phyloP scores from a whole-genome alignment of 2,888 invertebrate genomes.

The Corbicula japonica region DNA sequence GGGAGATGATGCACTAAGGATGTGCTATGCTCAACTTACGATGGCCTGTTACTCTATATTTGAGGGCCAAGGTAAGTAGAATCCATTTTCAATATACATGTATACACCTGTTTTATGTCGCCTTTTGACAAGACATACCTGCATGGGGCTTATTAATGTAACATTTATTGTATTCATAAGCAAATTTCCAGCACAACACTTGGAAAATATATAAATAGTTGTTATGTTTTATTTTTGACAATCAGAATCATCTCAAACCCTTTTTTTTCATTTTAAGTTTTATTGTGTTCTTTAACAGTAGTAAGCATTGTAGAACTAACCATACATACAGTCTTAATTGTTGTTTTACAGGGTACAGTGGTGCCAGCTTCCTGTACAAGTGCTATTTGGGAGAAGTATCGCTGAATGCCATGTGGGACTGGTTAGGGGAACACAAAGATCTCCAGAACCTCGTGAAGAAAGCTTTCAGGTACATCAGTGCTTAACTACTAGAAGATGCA shows the following conservation, averaged over 20 bases:
- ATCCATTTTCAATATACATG: too few relatives aligned
- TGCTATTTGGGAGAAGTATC: conserved; percentile 85
- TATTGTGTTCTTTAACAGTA: too few relatives aligned
- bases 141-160: too few relatives aligned
- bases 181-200: too few relatives aligned
- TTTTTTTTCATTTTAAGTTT: too few relatives aligned
- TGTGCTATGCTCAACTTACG: conserved; percentile 83
- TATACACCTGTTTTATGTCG: too few relatives aligned
- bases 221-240: background rate
- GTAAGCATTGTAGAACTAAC: too few relatives aligned
- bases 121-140: too few relatives aligned
- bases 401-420: conserved; percentile 85
- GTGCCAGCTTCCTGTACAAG: conserved; percentile 83
- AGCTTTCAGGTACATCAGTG: conserved; percentile 86
- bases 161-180: too few relatives aligned
- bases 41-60: conserved; percentile 84
- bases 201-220: too few relatives aligned
- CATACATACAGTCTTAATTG: background rate
- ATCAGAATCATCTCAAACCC: background rate
- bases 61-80: conserved; percentile 80
- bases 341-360: conserved; percentile 66
- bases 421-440: conserved; percentile 83
- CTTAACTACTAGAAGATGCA: too few relatives aligned
- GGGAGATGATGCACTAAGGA: conserved; percentile 77
- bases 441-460: conserved; percentile 82